Percentiles rank a stretch among this genome's conserved stretches.
Conservation (phyloP, 2,113 vertebrate genomes). For the Oreochromis niloticus region DNA sequence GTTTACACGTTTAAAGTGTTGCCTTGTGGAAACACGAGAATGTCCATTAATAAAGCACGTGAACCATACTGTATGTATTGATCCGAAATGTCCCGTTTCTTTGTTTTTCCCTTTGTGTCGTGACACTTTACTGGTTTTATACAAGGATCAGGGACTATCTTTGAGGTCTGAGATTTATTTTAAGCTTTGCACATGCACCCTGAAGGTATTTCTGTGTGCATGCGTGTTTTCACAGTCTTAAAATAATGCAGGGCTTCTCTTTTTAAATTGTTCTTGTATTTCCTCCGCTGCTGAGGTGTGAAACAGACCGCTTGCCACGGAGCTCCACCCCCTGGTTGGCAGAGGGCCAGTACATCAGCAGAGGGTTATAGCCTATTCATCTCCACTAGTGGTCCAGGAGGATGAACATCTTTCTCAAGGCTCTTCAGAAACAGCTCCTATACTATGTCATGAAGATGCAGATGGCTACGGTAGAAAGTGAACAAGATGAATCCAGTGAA, state of each 20-base stretch:
- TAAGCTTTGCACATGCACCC: neutral
- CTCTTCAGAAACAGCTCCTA: neutral
- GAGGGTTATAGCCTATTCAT: constrained; percentile 20
- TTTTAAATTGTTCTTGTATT: constrained; percentile 29
- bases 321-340: constrained; percentile 53
- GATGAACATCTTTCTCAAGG: constrained; percentile 3
- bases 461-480: neutral
- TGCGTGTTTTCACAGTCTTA: neutral
- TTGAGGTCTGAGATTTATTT: neutral
- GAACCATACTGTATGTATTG: neutral
- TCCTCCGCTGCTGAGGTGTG: constrained; percentile 39
- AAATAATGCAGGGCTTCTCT: neutral
- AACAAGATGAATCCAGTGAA: neutral
- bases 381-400: neutral
- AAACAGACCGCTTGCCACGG: constrained; percentile 28
- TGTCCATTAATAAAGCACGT: constrained; percentile 11
- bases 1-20: neutral
- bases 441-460: neutral
- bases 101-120: neutral
- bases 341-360: constrained; percentile 26
- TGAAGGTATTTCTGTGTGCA: neutral
- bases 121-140: neutral
- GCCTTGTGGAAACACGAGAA: neutral
- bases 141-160: neutral
- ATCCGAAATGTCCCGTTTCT: neutral